Base-by-base conservation (phyloP, 2,113 vertebrate genomes). In the Collichthys lucidus region DNA sequence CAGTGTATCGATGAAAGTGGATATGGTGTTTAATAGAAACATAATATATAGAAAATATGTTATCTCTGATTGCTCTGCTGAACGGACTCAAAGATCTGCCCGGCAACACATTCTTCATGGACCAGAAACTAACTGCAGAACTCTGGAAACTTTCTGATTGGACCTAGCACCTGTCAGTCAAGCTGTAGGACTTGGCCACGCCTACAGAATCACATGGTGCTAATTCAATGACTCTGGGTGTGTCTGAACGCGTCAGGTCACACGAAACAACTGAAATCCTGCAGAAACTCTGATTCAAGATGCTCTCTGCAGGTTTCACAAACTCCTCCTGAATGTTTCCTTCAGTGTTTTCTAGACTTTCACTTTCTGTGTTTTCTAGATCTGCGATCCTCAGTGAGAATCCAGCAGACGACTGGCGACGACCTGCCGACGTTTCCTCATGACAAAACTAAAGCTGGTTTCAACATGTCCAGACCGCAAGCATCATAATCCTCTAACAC, bases 191-290 rank as follows among this genome's bases (percentile, higher is more conserved):
- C 83, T 40, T 26, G 29, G 74, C 52, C 53, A 60, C 26, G 4
- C 76, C 82, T 50, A 74, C 83, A 83, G 69, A 83, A 75, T 80
- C 87, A 89, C 82, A 88, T 90, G 94, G 94, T 95, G 94, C 94
- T 94, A 94, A 77, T 84, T 69, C 60, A 85, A 77, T 1, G 16
- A 80, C 81, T 73, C 14, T 0, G 70, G 69, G 57, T 76, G 74
- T 76, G 72, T 79, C 70, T 75, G 61, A 66, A 82, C 20, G 15
- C 49, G 1, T 56, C 71, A 52, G 77, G 56, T 71, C 59, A 19
- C 75, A 70, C 35, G 3, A 17, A 65, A 74, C 24, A 69, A 50
- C 20, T n/a, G 5, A n/a, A 44, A 71, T 1, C 64, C 68, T 60
- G 61, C 64, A 52, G 77, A 24, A 50, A 42, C 60, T 78, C 24